A percentile compares a stretch with the other conserved stretches of the same genome.
phyloP scores from a whole-genome alignment of 1,140 invertebrate genomes.

The Drosophila malerkotliana region DNA sequence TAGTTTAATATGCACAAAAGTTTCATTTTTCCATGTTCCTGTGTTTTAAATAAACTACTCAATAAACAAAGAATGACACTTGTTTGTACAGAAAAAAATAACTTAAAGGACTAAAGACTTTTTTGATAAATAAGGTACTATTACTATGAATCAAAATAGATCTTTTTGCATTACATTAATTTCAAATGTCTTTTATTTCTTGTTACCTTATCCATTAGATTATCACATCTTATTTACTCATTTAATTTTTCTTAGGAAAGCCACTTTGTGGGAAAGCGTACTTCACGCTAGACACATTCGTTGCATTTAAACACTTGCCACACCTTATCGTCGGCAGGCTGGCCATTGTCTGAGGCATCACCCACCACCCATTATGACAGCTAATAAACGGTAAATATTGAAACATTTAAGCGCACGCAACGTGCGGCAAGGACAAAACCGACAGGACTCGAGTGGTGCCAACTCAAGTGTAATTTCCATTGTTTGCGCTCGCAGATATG shows the following conservation, averaged over 20 bases:
- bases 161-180: not conserved
- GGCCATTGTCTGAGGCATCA: slow-evolving; percentile 27
- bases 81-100: not conserved
- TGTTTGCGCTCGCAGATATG: slow-evolving; percentile 57
- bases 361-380: slow-evolving; percentile 36
- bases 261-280: slow-evolving; percentile 10
- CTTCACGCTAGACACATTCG: slow-evolving; percentile 42
- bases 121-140: no score
- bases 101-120: not conserved
- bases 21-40: slow-evolving; percentile 13
- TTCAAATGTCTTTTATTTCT: not conserved
- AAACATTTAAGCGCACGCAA: slow-evolving; percentile 72
- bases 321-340: slow-evolving; percentile 18
- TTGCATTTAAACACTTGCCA: slow-evolving; percentile 37
- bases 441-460: slow-evolving; percentile 60
- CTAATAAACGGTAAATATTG: slow-evolving; percentile 77
- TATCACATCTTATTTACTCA: not conserved
- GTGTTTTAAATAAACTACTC: slow-evolving; percentile 8
- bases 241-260: slow-evolving; percentile 3
- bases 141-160: no score
- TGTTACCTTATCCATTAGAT: not conserved
- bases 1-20: slow-evolving; percentile 33
- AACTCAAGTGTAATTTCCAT: slow-evolving; percentile 76
- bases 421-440: slow-evolving; percentile 21
- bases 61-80: slow-evolving; percentile 8